phyloP scores from a whole-genome alignment of 2,113 vertebrate species.

The Marmota flaviventris region DNA sequence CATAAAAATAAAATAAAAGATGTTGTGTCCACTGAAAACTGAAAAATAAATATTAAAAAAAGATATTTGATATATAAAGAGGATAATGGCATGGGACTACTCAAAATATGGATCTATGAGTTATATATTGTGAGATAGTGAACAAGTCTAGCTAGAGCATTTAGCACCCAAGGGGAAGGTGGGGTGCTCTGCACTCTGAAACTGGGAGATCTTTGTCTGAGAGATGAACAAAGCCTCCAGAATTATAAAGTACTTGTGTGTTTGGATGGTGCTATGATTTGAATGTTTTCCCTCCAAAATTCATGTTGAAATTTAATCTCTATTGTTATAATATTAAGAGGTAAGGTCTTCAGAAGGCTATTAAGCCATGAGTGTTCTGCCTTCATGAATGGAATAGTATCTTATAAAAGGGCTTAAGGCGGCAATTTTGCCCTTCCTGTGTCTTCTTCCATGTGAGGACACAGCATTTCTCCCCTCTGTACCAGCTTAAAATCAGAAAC shows the following conservation, averaged over 20 bases:
- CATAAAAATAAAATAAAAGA: too few species aligned
- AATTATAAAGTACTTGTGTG: not conserved
- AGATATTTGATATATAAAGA: not conserved
- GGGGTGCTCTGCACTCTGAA: not conserved
- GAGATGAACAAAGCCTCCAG: not conserved
- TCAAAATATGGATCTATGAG: not conserved
- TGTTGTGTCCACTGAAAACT: too few species aligned
- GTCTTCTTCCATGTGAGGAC: not conserved
- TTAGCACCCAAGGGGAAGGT: not conserved
- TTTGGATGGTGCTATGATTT: too few species aligned
- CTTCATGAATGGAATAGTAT: not conserved
- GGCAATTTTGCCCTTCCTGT: too few species aligned
- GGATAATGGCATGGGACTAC: not conserved
- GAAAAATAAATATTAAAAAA: not conserved
- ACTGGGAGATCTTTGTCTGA: not conserved
- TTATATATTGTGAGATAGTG: not conserved
- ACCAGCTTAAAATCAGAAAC: not conserved
- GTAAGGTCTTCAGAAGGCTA: too few species aligned
- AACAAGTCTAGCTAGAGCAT: not conserved
- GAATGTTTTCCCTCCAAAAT: too few species aligned
- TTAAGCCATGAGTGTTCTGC: not conserved
- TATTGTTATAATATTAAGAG: not conserved
- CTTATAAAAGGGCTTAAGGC: not conserved
- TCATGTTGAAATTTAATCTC: not conserved
- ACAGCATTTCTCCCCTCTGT: not conserved